Base-by-base conservation (phyloP, 1,140 invertebrate species). In the Alviniconcha marisindica region DNA sequence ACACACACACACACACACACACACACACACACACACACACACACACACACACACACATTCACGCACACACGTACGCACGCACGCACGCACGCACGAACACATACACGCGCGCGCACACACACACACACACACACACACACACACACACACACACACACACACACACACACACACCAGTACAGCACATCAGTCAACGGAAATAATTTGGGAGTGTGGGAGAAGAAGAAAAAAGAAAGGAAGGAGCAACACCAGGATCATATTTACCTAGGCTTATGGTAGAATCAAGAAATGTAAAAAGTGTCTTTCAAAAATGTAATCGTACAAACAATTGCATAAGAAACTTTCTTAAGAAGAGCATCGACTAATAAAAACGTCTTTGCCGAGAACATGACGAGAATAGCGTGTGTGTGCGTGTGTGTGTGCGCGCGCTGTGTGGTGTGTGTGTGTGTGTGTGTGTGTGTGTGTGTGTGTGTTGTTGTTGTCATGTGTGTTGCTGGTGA, bases 1-100 rank as follows among this genome's bases (percentile, higher is more conserved):
- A 31, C 66, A 69, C 66, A 69, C 31, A 69, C 66, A 14, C 66
- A 69, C 66, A 69, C 66, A 69, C 66, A 69, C 66, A 69, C 66
- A 69, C 66, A 69, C 66, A 69, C 66, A 69, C 28, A 33, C 66
- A 69, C 60, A 28, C 51, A 54, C 51, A 54, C 51, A 54, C 51
- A 54, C 51, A 54, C 51, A 54, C 51, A 54, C 51, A 54, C 51
- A 54, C 60, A 63, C 60, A n/a, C 71, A 42, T 28, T 28, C 38
- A 42, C 71, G 42, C 71, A 73, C 71, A 42, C 38, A 73, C 36
- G 21, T 28, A 36, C 7, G 24, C 66, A 38, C 66, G 10, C 28
- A 38, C 28, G 10, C 24, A 42, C 36, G 42, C 71, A 73, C 71
- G 21, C 36, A 73, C 71, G 42, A 18, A 42, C 71, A 73, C 36